A percentile compares a stretch with the other conserved stretches of the same genome.
Conservation (phyloP, 2,888 invertebrate species). For the Catocala fraxini region DNA sequence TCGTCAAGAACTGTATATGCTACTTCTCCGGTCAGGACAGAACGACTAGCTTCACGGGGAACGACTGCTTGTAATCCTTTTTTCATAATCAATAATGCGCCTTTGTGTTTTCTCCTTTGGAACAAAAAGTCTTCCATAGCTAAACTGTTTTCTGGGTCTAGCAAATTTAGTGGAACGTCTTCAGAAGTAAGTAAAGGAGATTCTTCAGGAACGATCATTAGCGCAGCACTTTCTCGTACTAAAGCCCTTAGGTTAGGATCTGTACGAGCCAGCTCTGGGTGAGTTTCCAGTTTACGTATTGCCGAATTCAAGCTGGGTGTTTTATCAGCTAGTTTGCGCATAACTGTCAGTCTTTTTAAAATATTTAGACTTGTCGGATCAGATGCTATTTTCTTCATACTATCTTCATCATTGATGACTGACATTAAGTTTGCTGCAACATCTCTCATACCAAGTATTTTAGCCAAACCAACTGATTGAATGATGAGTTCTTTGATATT, state of each 20-base stretch:
- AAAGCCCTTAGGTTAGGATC: slow-evolving; percentile 91
- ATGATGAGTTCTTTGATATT: slow-evolving; percentile 82
- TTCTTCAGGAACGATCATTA: slow-evolving; percentile 90
- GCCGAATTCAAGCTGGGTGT: slow-evolving; percentile 89
- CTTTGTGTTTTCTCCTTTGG: slow-evolving; percentile 85
- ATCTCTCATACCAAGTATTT: slow-evolving; percentile 90
- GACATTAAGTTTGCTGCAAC: slow-evolving; percentile 87
- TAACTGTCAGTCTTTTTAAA: slow-evolving; percentile 90
- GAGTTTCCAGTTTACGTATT: slow-evolving; percentile 88
- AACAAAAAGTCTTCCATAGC: slow-evolving; percentile 92
- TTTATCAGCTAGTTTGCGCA: slow-evolving; percentile 91
- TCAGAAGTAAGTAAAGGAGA: slow-evolving; percentile 88
- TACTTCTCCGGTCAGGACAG: slow-evolving; percentile 91
- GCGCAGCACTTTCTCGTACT: slow-evolving; percentile 91
- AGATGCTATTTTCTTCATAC: slow-evolving; percentile 85
- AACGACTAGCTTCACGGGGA: slow-evolving; percentile 91
- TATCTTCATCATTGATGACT: slow-evolving; percentile 85
- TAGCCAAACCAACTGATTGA: slow-evolving; percentile 91
- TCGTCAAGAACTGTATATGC: slow-evolving; percentile 93
- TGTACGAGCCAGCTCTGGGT: slow-evolving; percentile 90
- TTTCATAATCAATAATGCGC: slow-evolving; percentile 91
- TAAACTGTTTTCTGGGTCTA: slow-evolving; percentile 90
- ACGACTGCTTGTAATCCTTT: slow-evolving; percentile 92
- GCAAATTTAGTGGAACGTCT: slow-evolving; percentile 90
- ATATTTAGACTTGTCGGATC: slow-evolving; percentile 89